These are phyloP conservation scores for Tetragnatha versicolor DNA, from an alignment of 1,140 invertebrate species.

Conservation along the genomic window DNA sequence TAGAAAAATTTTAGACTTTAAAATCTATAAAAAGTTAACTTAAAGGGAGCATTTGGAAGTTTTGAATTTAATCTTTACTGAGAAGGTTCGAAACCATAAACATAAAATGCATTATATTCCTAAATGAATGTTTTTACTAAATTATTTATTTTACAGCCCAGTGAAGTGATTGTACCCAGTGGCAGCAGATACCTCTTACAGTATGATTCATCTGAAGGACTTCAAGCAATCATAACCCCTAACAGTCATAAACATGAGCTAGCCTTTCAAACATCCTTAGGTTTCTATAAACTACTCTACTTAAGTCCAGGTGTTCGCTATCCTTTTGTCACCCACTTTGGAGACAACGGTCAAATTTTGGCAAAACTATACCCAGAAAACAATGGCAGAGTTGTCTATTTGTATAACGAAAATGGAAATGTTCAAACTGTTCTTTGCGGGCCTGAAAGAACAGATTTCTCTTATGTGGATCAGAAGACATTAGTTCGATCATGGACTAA, in stretches of 20 bases:
- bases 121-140: not conserved
- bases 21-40: too few species aligned
- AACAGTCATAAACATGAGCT: conserved; percentile 88
- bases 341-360: conserved; percentile 83
- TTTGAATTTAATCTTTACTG: too few species aligned
- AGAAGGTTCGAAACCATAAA: too few species aligned
- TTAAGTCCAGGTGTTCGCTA: conserved; percentile 81
- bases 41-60: too few species aligned
- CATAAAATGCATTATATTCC: too few species aligned
- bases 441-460: conserved; percentile 85
- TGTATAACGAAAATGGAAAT: conserved; percentile 85
- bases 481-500: conserved; percentile 85
- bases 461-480: conserved; percentile 79
- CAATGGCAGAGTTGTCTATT: conserved; percentile 84
- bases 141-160: conserved; percentile 68
- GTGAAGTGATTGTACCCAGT: conserved; percentile 88
- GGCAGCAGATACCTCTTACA: conserved; percentile 82
- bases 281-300: conserved; percentile 87
- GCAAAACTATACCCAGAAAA: conserved; percentile 85
- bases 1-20: too few species aligned
- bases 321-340: conserved; percentile 85
- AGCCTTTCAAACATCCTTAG: conserved; percentile 77
- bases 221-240: conserved; percentile 84
- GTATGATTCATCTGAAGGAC: conserved; percentile 86
- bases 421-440: conserved; percentile 80